These are phyloP conservation scores for Leucophenga montana DNA, from an alignment of 2,888 invertebrate genomes.

Conservation along the genomic window DNA sequence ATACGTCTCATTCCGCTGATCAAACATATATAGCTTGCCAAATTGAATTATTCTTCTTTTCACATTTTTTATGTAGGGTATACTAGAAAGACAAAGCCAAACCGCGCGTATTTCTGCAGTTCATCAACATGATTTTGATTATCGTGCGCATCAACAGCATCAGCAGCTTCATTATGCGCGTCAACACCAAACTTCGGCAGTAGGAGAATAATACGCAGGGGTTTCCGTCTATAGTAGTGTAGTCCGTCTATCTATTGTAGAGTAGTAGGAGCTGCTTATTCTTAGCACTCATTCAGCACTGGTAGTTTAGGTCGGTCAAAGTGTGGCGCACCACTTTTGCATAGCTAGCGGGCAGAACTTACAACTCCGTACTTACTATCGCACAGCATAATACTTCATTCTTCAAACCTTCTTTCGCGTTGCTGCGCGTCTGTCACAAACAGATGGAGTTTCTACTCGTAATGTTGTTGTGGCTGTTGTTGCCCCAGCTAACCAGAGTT, in stretches of 20 bases:
- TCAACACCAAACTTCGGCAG: slow-evolving; percentile 1
- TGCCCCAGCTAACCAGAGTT: neutral
- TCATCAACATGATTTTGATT: neutral
- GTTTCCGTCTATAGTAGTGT: no score
- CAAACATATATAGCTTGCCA: no score
- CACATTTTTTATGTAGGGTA: no score
- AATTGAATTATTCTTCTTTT: no score
- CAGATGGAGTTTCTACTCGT: no score
- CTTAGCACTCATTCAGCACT: neutral
- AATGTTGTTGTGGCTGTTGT: slow-evolving; percentile 7
- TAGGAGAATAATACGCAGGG: no score
- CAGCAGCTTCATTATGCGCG: slow-evolving; percentile 19
- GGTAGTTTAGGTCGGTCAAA: neutral
- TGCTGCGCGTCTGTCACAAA: slow-evolving; percentile 13
- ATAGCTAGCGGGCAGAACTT: neutral
- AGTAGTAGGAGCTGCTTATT: neutral
- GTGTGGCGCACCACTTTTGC: slow-evolving; percentile 15
- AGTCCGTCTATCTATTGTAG: no score
- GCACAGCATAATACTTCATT: slow-evolving; percentile 10
- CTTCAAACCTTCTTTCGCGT: neutral
- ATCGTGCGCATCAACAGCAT: neutral
- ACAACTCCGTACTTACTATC: neutral
- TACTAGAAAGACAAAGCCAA: no score
- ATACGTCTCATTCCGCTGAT: no score
- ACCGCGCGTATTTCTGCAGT: no score